Percentiles rank a stretch among this genome's conserved stretches.
Evolutionary conservation across 2,113 vertebrate genomes (phyloP).

Genomic region (Actinemys pallida): DNA sequence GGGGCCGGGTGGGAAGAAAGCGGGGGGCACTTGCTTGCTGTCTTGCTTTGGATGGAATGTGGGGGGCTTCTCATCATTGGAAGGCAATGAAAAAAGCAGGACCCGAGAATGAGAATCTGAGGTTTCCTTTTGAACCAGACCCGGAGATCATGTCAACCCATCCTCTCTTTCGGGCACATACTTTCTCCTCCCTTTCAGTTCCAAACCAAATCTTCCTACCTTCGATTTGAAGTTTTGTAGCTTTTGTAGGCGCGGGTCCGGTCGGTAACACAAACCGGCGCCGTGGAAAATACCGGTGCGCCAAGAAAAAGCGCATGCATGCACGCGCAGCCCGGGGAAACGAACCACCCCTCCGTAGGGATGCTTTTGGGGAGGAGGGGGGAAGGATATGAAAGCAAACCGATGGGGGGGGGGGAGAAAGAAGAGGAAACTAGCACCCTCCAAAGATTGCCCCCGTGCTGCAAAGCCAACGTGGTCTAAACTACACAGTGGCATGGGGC

Average conservation of each 20-base stretch:
- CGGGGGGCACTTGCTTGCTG: not conserved
- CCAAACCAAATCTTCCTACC: not conserved
- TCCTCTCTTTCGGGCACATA: too few relatives aligned
- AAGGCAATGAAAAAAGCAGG: not conserved
- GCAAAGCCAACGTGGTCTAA: slow-evolving; percentile 39
- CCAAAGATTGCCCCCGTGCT: not conserved
- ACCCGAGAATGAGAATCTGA: not conserved
- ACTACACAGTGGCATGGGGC: slow-evolving; percentile 26
- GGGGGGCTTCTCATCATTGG: not conserved
- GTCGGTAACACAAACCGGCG: slow-evolving; percentile 14
- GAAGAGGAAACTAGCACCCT: not conserved
- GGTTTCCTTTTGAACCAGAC: too few relatives aligned
- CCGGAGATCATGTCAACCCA: too few relatives aligned
- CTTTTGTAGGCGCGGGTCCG: slow-evolving; percentile 60
- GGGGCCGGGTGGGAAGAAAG: not conserved
- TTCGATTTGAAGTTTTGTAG: slow-evolving; percentile 62
- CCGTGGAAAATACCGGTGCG: slow-evolving; percentile 1
- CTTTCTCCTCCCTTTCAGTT: too few relatives aligned
- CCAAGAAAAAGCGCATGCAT: not conserved
- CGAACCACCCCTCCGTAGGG: not conserved
- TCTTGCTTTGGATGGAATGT: not conserved
- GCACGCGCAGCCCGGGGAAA: not conserved
- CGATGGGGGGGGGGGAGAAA: not conserved
- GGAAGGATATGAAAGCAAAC: not conserved
- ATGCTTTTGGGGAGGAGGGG: too few relatives aligned